A percentile compares a stretch with the other conserved stretches of the same genome.
These are phyloP conservation scores for Bradypus variegatus DNA, from an alignment of 2,797 vertebrate species.

Conservation along the genomic window DNA sequence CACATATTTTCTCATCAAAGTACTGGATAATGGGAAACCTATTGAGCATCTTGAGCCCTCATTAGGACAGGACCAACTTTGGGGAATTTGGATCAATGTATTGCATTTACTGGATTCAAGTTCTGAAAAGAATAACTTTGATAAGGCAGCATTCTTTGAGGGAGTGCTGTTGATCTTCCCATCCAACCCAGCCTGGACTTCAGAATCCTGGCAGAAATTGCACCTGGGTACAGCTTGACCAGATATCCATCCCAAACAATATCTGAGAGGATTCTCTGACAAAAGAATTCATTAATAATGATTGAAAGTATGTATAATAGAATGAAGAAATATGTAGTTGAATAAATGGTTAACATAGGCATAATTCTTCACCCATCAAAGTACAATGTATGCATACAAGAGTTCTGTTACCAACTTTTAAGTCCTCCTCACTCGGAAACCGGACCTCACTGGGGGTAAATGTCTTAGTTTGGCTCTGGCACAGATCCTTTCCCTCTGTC, in stretches of 20 bases:
- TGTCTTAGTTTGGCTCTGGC: not conserved
- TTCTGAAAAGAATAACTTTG: not conserved
- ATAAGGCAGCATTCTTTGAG: not conserved
- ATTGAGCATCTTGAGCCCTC: accelerated
- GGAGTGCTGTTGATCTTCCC: not conserved
- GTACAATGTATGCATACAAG: too few relatives aligned
- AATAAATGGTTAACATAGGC: not conserved
- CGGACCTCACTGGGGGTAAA: not conserved
- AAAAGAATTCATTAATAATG: not conserved
- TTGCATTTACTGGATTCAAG: not conserved
- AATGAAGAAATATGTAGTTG: not conserved
- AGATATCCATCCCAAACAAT: not conserved
- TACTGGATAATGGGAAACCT: not conserved
- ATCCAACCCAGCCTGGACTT: not conserved
- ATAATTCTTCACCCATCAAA: not conserved
- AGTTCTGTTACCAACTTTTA: not conserved
- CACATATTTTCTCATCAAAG: not conserved
- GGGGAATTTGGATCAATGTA: too few relatives aligned
- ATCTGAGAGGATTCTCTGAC: not conserved
- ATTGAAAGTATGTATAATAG: not conserved
- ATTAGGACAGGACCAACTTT: not conserved
- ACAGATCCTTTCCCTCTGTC: not conserved
- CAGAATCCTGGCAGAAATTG: not conserved
- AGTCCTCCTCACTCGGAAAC: not conserved
- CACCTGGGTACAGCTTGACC: not conserved